A percentile compares a stretch with the other conserved stretches of the same genome.
These are phyloP conservation scores for Brachylomia viminalis DNA, from an alignment of 2,888 invertebrate species.

Conservation along the genomic window DNA sequence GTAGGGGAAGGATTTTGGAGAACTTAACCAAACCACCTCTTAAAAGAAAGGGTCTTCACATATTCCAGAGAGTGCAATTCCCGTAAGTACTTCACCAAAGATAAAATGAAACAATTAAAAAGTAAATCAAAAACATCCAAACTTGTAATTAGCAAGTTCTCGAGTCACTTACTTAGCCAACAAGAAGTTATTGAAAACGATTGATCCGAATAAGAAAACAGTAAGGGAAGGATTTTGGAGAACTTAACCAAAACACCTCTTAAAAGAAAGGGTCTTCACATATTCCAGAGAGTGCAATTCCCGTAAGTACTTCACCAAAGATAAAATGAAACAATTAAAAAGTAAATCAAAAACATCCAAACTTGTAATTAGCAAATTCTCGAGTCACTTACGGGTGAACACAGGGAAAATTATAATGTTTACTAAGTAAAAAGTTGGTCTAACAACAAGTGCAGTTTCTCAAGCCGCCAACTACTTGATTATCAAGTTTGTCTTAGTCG, in stretches of 20 bases:
- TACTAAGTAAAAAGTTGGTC: slow-evolving; percentile 60
- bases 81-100: no score
- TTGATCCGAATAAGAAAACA: not conserved
- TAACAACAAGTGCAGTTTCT: slow-evolving; percentile 68
- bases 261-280: not conserved
- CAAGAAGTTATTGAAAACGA: not conserved
- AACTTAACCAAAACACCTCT: not conserved
- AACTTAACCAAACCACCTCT: not conserved
- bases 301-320: no score
- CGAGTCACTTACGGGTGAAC: slow-evolving; percentile 45
- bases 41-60: not conserved
- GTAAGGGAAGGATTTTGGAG: not conserved
- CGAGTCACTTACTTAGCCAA: slow-evolving; percentile 43
- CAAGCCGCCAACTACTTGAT: slow-evolving; percentile 59
- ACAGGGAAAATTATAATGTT: slow-evolving; percentile 57
- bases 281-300: not conserved
- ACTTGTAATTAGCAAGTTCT: slow-evolving; percentile 61
- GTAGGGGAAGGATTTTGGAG: not conserved
- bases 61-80: not conserved
- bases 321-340: slow-evolving; percentile 2
- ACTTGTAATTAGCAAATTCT: slow-evolving; percentile 61
- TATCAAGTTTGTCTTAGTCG: slow-evolving; percentile 49
- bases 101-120: no score
- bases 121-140: slow-evolving; percentile 27
- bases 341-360: slow-evolving; percentile 26